Conservation (phyloP, 2,113 vertebrate genomes). For the Otolemur garnettii region DNA sequence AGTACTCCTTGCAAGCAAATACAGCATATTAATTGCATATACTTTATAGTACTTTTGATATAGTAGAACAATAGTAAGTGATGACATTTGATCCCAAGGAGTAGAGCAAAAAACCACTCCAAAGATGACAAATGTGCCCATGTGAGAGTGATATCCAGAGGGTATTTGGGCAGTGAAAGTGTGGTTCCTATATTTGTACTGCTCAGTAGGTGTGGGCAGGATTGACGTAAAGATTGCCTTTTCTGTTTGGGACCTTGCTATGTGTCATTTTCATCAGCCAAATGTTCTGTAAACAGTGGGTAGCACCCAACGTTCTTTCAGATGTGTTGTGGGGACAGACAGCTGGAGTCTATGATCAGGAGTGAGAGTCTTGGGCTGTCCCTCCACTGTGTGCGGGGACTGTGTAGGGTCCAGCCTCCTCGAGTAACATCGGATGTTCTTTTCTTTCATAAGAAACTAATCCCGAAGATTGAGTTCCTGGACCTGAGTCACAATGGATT, state of each 20-base stretch:
- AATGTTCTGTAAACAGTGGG: neutral
- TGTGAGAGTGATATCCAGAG: neutral
- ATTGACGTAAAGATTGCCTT: neutral
- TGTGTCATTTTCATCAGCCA: conserved; percentile 11
- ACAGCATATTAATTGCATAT: neutral
- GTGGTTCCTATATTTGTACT: neutral
- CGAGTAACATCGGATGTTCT: conserved; percentile 5
- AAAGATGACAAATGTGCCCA: neutral
- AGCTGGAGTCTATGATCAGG: neutral
- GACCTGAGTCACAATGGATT: conserved; percentile 97
- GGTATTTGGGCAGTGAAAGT: neutral
- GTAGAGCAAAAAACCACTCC: neutral
- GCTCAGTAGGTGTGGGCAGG: neutral
- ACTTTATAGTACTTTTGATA: neutral
- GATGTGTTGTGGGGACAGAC: neutral
- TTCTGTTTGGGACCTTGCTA: neutral
- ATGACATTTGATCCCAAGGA: neutral
- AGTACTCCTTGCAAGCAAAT: neutral
- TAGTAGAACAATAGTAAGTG: neutral
- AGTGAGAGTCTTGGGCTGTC: neutral
- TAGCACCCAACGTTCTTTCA: neutral
- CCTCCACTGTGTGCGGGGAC: neutral
- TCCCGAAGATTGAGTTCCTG: conserved; percentile 96
- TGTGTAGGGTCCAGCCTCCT: neutral
- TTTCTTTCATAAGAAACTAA: conserved; percentile 92